These are phyloP conservation scores for Salvelinus alpinus DNA, from an alignment of 2,113 vertebrate species.

Conservation along the genomic window DNA sequence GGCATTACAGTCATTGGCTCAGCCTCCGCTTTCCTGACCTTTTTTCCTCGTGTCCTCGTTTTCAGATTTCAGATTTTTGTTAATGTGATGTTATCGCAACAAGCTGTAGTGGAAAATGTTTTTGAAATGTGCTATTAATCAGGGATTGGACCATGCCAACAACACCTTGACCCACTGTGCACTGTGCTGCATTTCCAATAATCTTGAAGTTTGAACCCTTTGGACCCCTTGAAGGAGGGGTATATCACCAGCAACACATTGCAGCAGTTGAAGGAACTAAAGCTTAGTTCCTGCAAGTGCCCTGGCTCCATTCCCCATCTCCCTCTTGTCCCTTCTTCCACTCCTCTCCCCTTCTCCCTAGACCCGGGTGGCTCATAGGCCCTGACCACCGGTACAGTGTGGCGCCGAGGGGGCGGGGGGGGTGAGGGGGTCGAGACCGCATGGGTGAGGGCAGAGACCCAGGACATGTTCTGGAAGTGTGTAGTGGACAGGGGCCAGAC, in stretches of 20 bases:
- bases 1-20: slow-evolving; percentile 61
- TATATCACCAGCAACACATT: neutral
- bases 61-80: slow-evolving; percentile 31
- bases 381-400: slow-evolving; percentile 62
- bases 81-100: slow-evolving; percentile 7
- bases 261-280: slow-evolving; percentile 3
- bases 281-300: slow-evolving; percentile 46
- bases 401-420: slow-evolving; percentile 49
- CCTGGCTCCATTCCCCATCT: slow-evolving; percentile 38
- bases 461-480: slow-evolving; percentile 78
- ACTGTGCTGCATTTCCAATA: neutral
- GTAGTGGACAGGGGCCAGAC: slow-evolving; percentile 71
- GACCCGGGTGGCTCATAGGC: slow-evolving; percentile 59
- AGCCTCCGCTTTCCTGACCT: slow-evolving; percentile 12
- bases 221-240: slow-evolving; percentile 13
- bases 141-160: slow-evolving; percentile 4
- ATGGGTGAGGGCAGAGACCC: slow-evolving; percentile 54
- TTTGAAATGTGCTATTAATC: slow-evolving; percentile 28
- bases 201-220: neutral
- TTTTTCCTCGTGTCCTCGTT: slow-evolving; percentile 15
- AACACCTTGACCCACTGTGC: neutral
- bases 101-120: slow-evolving; percentile 2
- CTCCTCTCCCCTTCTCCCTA: slow-evolving; percentile 41
- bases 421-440: slow-evolving; percentile 14
- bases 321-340: slow-evolving; percentile 6